Conservation (phyloP, 2,888 invertebrate species). For the Teleogryllus oceanicus region DNA sequence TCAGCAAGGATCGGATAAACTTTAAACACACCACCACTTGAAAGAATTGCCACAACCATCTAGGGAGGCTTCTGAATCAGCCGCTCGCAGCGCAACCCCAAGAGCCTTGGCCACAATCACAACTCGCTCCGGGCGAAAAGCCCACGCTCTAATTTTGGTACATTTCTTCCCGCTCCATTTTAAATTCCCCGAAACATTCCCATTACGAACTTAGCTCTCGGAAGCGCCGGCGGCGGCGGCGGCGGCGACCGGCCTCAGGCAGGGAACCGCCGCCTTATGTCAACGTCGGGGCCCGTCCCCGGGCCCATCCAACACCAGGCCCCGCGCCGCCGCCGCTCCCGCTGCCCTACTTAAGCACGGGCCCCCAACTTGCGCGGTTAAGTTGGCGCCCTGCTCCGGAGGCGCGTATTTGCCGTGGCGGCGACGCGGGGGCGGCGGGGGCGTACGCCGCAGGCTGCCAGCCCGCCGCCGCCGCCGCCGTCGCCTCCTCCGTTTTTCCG, state of each 20-base stretch:
- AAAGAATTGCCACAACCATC: no score
- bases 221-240: background rate
- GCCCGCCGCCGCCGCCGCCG: background rate
- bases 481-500: background rate
- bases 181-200: background rate
- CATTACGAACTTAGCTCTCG: background rate
- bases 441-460: background rate
- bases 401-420: background rate
- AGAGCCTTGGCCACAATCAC: no score
- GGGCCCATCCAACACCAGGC: background rate
- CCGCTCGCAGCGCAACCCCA: no score
- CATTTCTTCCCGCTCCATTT: background rate
- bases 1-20: no score
- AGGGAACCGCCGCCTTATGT: constrained; percentile 3
- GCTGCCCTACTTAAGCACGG: background rate
- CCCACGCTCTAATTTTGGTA: no score
- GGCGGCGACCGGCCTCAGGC: background rate
- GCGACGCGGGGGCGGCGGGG: background rate
- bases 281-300: background rate
- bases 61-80: no score
- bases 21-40: no score
- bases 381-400: constrained; percentile 8
- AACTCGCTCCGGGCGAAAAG: no score
- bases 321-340: background rate
- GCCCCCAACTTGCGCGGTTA: constrained; percentile 1